These are phyloP conservation scores for Coelopa frigida DNA, from an alignment of 1,140 invertebrate genomes.

Conservation along the genomic window DNA sequence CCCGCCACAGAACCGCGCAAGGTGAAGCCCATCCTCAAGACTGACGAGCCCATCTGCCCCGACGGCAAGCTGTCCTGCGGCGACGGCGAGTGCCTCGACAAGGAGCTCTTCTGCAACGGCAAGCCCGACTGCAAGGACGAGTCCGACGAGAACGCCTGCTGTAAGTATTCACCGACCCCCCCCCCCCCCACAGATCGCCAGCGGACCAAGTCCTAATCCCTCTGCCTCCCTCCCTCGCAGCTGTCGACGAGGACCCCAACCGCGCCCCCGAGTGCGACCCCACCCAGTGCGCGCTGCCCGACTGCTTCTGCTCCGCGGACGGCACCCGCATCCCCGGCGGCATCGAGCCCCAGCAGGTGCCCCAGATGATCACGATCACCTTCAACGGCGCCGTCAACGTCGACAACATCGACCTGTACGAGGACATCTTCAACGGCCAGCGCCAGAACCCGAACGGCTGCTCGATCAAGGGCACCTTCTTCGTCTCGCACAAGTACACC, in stretches of 20 bases:
- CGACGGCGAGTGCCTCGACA: slow-evolving; percentile 82
- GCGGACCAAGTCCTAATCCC: neutral
- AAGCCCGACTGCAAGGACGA: slow-evolving; percentile 88
- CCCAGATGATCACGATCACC: slow-evolving; percentile 90
- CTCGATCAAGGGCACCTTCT: slow-evolving; percentile 89
- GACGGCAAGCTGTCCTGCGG: slow-evolving; percentile 83
- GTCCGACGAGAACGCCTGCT: slow-evolving; percentile 91
- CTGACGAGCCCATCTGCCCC: slow-evolving; percentile 82
- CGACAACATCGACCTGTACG: slow-evolving; percentile 87
- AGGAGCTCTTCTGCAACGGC: slow-evolving; percentile 87
- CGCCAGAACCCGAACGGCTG: slow-evolving; percentile 89
- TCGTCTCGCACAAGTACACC: slow-evolving; percentile 92
- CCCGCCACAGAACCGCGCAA: slow-evolving; percentile 88
- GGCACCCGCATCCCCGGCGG: slow-evolving; percentile 81
- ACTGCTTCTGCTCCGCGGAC: slow-evolving; percentile 90
- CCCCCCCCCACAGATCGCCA: neutral
- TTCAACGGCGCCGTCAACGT: slow-evolving; percentile 93
- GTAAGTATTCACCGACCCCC: slow-evolving; percentile 54
- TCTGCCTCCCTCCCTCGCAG: slow-evolving; percentile 47
- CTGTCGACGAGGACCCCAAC: slow-evolving; percentile 81
- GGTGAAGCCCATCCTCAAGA: slow-evolving; percentile 78
- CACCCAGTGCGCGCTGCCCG: slow-evolving; percentile 78
- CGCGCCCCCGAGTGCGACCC: slow-evolving; percentile 83
- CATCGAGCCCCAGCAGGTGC: slow-evolving; percentile 75
- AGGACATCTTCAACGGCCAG: slow-evolving; percentile 80